Percentiles rank a stretch among this genome's conserved stretches.
Conservation (phyloP, 2,797 vertebrate species). For the Pangasius mekongensis region DNA sequence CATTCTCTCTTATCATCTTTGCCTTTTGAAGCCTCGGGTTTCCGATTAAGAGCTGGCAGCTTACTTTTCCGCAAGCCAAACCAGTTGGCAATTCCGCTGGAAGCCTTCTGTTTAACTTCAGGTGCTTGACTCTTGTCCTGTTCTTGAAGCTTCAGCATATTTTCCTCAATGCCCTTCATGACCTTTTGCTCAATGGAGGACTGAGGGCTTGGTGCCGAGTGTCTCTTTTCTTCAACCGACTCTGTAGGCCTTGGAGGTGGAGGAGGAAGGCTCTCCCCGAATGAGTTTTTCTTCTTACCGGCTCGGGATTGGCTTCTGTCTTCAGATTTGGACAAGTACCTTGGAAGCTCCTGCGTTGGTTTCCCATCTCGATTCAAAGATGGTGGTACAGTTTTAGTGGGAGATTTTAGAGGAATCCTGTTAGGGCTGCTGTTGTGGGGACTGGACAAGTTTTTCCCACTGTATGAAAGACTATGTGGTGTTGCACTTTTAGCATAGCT, state of each 20-base stretch:
- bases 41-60: conserved; percentile 88
- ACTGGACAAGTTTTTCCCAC: conserved; percentile 70
- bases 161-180: conserved; percentile 98
- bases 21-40: conserved; percentile 78
- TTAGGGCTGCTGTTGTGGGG: conserved; percentile 84
- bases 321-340: conserved; percentile 79
- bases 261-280: conserved; percentile 73
- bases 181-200: conserved; percentile 96
- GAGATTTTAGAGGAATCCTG: conserved; percentile 87
- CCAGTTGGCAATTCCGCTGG: conserved; percentile 93
- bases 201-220: conserved; percentile 68
- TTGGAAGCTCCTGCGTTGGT: conserved; percentile 66
- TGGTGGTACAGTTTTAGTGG: conserved; percentile 80
- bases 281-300: conserved; percentile 76
- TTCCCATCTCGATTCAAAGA: conserved; percentile 68
- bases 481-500: conserved; percentile 82
- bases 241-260: conserved; percentile 70
- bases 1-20: conserved; percentile 83
- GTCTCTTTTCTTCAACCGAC: conserved; percentile 65
- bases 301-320: conserved; percentile 77
- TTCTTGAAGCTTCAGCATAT: conserved; percentile 89
- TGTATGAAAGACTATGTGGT: conserved; percentile 75
- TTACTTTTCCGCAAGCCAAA: conserved; percentile 95
- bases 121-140: conserved; percentile 78
- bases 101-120: conserved; percentile 87